These are phyloP conservation scores for Zingel zingel DNA, from an alignment of 2,113 vertebrate species.

Conservation along the genomic window DNA sequence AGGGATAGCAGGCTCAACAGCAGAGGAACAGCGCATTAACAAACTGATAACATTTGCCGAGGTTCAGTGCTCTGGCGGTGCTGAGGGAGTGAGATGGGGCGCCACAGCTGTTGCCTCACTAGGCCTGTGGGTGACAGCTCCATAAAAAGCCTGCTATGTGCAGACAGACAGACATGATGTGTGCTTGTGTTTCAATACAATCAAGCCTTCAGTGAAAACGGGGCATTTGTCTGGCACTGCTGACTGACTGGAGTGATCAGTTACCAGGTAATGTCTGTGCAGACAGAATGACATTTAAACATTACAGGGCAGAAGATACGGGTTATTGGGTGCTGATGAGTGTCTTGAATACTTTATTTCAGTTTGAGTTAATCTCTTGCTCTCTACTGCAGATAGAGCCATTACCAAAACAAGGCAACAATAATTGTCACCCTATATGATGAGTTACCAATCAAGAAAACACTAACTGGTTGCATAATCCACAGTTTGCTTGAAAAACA, in stretches of 20 bases:
- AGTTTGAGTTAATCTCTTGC: not conserved
- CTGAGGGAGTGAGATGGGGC: conserved; percentile 64
- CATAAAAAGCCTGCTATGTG: conserved; percentile 81
- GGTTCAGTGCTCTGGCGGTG: conserved; percentile 70
- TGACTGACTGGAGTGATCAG: not conserved
- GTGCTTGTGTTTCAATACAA: conserved; percentile 61
- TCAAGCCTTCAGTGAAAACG: conserved; percentile 39
- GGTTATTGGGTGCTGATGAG: not conserved
- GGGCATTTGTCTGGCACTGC: conserved; percentile 21
- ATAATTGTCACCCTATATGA: not conserved
- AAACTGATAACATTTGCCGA: conserved; percentile 79
- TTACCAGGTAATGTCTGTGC: conserved; percentile 24
- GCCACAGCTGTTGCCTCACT: conserved; percentile 80
- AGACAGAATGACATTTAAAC: not conserved
- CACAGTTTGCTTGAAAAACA: not conserved
- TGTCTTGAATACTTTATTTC: not conserved
- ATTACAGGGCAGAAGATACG: not conserved
- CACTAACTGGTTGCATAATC: not conserved
- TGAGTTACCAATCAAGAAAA: not conserved
- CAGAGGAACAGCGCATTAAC: conserved; percentile 76
- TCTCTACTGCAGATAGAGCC: not conserved
- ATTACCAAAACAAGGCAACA: not conserved
- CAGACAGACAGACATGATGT: conserved; percentile 75
- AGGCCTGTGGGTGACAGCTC: conserved; percentile 78
- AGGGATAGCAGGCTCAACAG: conserved; percentile 57